Conservation (phyloP, 2,113 vertebrate genomes). For the Struthio camelus region DNA sequence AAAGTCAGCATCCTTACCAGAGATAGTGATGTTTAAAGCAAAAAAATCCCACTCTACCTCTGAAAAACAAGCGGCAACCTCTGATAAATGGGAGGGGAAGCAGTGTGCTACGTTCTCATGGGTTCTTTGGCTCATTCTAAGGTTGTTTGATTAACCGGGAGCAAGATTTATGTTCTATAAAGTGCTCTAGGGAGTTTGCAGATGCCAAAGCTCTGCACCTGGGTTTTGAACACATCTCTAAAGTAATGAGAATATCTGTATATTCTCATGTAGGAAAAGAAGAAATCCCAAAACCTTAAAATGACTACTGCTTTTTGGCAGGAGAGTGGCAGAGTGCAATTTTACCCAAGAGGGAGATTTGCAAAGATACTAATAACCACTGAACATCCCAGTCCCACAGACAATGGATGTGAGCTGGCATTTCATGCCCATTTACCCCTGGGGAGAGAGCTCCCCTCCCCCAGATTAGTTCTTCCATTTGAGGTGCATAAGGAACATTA, state of each 20-base stretch:
- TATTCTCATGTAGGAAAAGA: constrained; percentile 35
- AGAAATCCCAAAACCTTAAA: neutral
- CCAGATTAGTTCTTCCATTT: neutral
- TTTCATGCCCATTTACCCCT: neutral
- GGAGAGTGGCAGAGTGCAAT: neutral
- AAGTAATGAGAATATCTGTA: constrained; percentile 35
- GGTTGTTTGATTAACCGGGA: constrained; percentile 49
- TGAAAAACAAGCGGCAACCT: constrained; percentile 26
- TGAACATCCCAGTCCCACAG: neutral
- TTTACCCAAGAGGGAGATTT: constrained; percentile 26
- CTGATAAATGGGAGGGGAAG: neutral
- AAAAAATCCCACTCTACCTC: neutral
- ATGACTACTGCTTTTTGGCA: constrained; percentile 57
- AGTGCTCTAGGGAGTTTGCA: constrained; percentile 51
- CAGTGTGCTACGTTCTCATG: constrained; percentile 20
- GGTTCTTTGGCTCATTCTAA: constrained; percentile 9
- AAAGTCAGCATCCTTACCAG: neutral
- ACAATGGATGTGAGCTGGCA: neutral
- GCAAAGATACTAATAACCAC: neutral
- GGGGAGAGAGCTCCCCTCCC: neutral
- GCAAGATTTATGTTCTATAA: constrained; percentile 56
- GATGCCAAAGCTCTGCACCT: constrained; percentile 64
- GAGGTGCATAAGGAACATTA: neutral
- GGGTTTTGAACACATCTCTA: constrained; percentile 54
- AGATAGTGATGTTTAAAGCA: neutral